Conservation (phyloP, 2,888 invertebrate species). For the Rapana venosa region DNA sequence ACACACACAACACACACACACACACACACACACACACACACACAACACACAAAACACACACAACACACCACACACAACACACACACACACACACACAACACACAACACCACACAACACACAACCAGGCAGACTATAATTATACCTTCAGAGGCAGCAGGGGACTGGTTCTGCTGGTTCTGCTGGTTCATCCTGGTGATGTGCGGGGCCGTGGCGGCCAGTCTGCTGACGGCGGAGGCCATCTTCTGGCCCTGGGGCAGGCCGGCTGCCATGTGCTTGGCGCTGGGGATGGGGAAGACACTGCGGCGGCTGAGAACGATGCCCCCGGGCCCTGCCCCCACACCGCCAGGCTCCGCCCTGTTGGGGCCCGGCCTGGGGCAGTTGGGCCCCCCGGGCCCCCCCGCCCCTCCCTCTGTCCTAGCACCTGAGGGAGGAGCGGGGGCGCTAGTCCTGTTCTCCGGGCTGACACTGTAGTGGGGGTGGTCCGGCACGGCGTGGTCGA, state of each 20-base stretch:
- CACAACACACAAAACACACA: no score
- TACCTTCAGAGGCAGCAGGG: conserved; percentile 34
- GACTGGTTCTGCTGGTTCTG: conserved; percentile 10
- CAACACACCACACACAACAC: no score
- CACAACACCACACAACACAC: no score
- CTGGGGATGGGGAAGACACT: not conserved
- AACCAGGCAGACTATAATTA: not conserved
- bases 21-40: no score
- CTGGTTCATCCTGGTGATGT: conserved; percentile 31
- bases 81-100: not conserved
- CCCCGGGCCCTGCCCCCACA: not conserved
- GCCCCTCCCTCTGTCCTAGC: not conserved
- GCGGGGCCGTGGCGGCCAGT: conserved; percentile 31
- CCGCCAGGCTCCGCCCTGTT: not conserved
- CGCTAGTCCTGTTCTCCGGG: conserved; percentile 17
- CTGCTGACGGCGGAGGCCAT: conserved; percentile 35
- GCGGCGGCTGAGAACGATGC: not conserved
- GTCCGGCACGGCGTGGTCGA: conserved; percentile 46
- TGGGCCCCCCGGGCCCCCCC: not conserved
- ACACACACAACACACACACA: no score
- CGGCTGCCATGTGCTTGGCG: not conserved
- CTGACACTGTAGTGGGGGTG: not conserved
- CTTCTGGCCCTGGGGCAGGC: not conserved
- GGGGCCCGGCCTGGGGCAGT: not conserved
- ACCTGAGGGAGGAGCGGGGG: not conserved